Conservation (phyloP, 2,797 vertebrate species). For the Ateles fusciceps region DNA sequence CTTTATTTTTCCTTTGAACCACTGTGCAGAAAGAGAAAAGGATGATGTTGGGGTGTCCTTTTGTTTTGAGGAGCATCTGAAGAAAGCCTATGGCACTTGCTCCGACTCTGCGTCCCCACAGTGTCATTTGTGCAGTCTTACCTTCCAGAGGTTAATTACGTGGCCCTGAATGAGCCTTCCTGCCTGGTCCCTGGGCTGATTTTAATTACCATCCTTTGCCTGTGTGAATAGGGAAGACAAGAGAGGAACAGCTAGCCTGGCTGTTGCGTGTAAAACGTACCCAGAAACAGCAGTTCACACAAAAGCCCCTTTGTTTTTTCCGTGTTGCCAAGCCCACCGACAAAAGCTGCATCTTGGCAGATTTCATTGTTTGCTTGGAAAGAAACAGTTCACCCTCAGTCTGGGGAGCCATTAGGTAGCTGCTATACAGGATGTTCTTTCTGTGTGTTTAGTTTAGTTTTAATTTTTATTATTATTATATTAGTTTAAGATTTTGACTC, state of each 20-base stretch:
- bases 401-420: constrained; percentile 61
- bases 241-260: constrained; percentile 56
- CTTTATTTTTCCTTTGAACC: constrained; percentile 59
- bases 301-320: constrained; percentile 73
- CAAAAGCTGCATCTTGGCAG: constrained; percentile 67
- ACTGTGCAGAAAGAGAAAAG: constrained; percentile 54
- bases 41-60: background rate
- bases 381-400: constrained; percentile 55
- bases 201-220: constrained; percentile 80
- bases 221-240: constrained; percentile 62
- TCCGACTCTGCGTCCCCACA: constrained; percentile 46
- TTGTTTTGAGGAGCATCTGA: constrained; percentile 43
- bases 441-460: constrained; percentile 51
- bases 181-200: constrained; percentile 71
- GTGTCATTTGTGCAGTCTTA: constrained; percentile 63
- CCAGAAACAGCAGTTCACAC: constrained; percentile 66
- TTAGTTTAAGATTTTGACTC: constrained; percentile 67
- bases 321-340: constrained; percentile 71
- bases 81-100: constrained; percentile 42
- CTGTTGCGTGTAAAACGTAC: constrained; percentile 52
- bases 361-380: constrained; percentile 77
- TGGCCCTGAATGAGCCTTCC: constrained; percentile 61
- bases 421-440: constrained; percentile 48
- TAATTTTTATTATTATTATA: constrained; percentile 45
- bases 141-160: constrained; percentile 83